These are phyloP conservation scores for Lampris megalopsis DNA, from an alignment of 2,113 vertebrate genomes.

Conservation along the genomic window DNA sequence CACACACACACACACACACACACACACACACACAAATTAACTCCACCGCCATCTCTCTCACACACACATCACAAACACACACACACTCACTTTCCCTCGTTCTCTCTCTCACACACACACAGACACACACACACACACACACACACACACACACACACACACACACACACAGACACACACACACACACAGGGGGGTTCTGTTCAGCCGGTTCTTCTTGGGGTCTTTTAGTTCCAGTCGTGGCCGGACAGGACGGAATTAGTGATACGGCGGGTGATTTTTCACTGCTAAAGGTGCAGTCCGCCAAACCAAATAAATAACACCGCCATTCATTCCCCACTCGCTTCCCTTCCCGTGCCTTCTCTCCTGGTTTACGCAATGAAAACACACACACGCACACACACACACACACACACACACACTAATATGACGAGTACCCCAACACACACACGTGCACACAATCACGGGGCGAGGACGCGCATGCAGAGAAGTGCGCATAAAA, in stretches of 20 bases:
- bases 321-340: slow-evolving; percentile 54
- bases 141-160: background rate
- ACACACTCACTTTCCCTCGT: background rate
- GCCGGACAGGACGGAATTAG: slow-evolving; percentile 68
- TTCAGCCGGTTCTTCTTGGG: slow-evolving; percentile 28
- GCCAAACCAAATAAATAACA: slow-evolving; percentile 78
- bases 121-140: background rate
- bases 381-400: slow-evolving; percentile 45
- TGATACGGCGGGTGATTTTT: slow-evolving; percentile 68
- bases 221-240: slow-evolving; percentile 46
- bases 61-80: background rate
- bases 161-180: slow-evolving; percentile 13
- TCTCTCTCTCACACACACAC: background rate
- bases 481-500: slow-evolving; percentile 14
- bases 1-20: too few species aligned
- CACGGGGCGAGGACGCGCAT: slow-evolving; percentile 17
- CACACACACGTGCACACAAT: slow-evolving; percentile 31
- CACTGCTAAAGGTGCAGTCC: slow-evolving; percentile 44
- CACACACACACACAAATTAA: background rate
- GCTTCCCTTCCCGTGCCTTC: slow-evolving; percentile 42
- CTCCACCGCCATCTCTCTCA: background rate
- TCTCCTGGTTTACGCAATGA: slow-evolving; percentile 21
- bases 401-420: slow-evolving; percentile 31
- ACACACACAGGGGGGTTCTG: slow-evolving; percentile 57
- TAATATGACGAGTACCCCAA: slow-evolving; percentile 10